Base-by-base conservation (phyloP, 2,797 vertebrate species). In the Gadopsis bispinosus region DNA sequence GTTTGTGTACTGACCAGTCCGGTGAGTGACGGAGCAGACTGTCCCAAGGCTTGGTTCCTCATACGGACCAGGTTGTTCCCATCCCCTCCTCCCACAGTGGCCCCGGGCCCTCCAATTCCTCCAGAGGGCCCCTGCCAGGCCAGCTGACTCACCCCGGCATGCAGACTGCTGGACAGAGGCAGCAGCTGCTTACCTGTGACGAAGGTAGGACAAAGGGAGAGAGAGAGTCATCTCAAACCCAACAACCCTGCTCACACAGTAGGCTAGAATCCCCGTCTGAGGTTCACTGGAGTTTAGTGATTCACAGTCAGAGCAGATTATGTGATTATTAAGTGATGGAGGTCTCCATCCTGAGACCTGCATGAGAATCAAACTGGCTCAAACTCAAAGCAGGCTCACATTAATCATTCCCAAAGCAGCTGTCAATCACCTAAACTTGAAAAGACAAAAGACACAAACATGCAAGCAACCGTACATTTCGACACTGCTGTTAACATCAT, bases 11-110 rank as follows among this genome's bases (percentile, higher is more conserved):
- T 95, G 90, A 99, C 98, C 97, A 97, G 95, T 80, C 97, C 96
- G n/a, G 97, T 97, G 83, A 99, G 97, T 0, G 98, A 98, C 16
- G 98, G 98, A 2, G 97, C 98, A 63, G 98, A 99, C 26, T 99
- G 98, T 62, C 97, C 98, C 54, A 99, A 88, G 3, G 94, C 93
- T 77, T 99, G 97, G 83, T 96, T 98, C 92, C 97, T 96, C 98
- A 99, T 99, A 43, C 97, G 96, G 83, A 99, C 97, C 87, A 99
- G 92, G 93, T 97, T 99, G 88, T 97, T 97, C 33, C 92, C 89
- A 58, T 98, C 97, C 86, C 93, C 96, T 26, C 35, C 75, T 54
- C 43, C 86, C 1, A 69, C 83, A 0, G 56, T 1, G 13, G 68
- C 81, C 43, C 78, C 81, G 3, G 73, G 73, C 0, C 56, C 84